Evolutionary conservation across 2,797 vertebrate species (phyloP).

Genomic region (Lindbergichthys nudifrons): DNA sequence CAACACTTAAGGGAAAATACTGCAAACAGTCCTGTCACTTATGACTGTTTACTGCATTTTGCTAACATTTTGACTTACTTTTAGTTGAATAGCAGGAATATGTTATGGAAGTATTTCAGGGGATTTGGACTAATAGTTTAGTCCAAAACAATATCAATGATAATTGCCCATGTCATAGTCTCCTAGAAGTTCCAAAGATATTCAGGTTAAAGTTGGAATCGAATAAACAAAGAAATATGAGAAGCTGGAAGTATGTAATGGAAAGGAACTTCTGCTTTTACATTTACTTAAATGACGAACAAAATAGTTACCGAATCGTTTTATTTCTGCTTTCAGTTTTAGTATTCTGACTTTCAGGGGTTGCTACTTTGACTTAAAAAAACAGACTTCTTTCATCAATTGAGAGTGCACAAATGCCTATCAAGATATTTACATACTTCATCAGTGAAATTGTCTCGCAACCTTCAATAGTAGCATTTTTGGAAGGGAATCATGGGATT

Average conservation of each 20-base stretch:
- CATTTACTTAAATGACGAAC: too few relatives aligned
- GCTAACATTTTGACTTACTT: background rate
- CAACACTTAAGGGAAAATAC: background rate
- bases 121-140: background rate
- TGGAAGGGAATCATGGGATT: conserved; percentile 25
- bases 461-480: conserved; percentile 8
- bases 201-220: background rate
- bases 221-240: background rate
- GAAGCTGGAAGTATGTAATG: background rate
- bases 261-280: background rate
- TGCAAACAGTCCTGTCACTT: background rate
- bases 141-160: background rate
- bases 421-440: background rate
- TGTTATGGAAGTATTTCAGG: background rate
- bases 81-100: background rate
- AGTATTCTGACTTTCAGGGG: background rate
- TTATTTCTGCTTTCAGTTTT: too few relatives aligned
- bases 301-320: too few relatives aligned
- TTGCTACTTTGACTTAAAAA: background rate
- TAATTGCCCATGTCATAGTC: background rate
- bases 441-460: conserved; percentile 1
- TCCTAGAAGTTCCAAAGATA: background rate
- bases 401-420: background rate
- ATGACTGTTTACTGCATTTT: background rate
- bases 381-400: background rate